These are phyloP conservation scores for Galeruca laticollis DNA, from an alignment of 2,888 invertebrate species.

Conservation along the genomic window DNA sequence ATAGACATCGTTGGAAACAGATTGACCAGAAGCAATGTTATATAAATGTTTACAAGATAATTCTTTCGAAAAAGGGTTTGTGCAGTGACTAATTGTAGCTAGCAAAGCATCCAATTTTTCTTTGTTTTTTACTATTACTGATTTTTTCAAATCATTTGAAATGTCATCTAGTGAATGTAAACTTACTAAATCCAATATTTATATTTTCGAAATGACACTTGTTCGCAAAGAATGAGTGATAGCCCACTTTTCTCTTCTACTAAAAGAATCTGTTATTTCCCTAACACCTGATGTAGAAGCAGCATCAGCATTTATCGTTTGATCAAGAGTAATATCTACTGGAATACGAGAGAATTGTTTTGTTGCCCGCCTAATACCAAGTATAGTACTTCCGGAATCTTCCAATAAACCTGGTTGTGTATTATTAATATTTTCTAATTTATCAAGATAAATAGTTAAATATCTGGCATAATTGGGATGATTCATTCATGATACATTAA, in stretches of 20 bases:
- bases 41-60: conserved; percentile 48
- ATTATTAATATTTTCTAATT: no score
- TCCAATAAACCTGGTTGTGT: not conserved
- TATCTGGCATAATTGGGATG: no score
- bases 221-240: conserved; percentile 47
- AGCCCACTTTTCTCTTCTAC: conserved; percentile 47
- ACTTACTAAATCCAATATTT: conserved; percentile 36
- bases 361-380: not conserved
- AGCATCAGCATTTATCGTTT: conserved; percentile 46
- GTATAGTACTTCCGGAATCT: not conserved
- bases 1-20: conserved; percentile 46
- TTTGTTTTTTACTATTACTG: conserved; percentile 41
- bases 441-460: no score
- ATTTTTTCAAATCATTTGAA: conserved; percentile 46
- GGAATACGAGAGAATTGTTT: conserved; percentile 42
- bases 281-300: conserved; percentile 48
- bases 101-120: conserved; percentile 43
- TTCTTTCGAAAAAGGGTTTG: conserved; percentile 48
- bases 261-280: conserved; percentile 49
- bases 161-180: conserved; percentile 45
- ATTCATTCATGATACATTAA: no score
- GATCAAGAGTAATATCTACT: conserved; percentile 46
- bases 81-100: conserved; percentile 46
- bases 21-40: conserved; percentile 51
- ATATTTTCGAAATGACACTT: conserved; percentile 40